Base-by-base conservation (phyloP, 1,140 invertebrate genomes). In the Drosophila bifasciata region DNA sequence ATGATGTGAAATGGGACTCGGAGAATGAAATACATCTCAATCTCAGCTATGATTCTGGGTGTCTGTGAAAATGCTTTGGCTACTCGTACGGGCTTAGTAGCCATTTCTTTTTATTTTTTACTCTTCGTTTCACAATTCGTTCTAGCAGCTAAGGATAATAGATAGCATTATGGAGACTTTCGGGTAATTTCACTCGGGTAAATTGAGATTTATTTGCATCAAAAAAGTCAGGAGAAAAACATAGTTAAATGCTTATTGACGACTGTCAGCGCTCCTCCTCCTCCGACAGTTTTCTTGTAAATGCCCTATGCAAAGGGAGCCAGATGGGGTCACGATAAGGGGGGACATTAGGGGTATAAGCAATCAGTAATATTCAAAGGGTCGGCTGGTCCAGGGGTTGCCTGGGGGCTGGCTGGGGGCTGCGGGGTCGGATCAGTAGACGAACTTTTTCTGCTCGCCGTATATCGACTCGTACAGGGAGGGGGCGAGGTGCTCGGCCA, bases 401-500 rank as follows among this genome's bases (percentile, higher is more conserved):
- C 43, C 21, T n/a, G 44, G n/a, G 19, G 61, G 46, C 3, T 17
- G 17, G 44, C 1, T 16, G 16, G 36, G 28, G 28, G 21, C 3
- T 19, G 44, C 8, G 7, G n/a, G 7, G n/a, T n/a, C 17, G 36
- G 15, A 45, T 88, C 64, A 88, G 49, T 79, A 78, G 52, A 88
- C 78, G 44, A 80, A 83, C 74, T 91, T 91, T 68, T 89, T 91
- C 39, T 89, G 83, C 51, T 84, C 81, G 52, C 81, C 90, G 32
- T 90, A 91, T 25, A 96, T 77, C 64, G 94, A 94, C 71, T 96
- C 95, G 83, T 96, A 96, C 56, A 96, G 92, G n/a, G 95, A 94
- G 70, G 94, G 93, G 5, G 96, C 95, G 73, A 96, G 93, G 92
- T 97, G 95, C 79, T 96, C 95, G 48, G 95, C 95, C 21, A 96